Evolutionary conservation across 2,797 vertebrate genomes (phyloP).

Genomic region (Peromyscus aztecus): DNA sequence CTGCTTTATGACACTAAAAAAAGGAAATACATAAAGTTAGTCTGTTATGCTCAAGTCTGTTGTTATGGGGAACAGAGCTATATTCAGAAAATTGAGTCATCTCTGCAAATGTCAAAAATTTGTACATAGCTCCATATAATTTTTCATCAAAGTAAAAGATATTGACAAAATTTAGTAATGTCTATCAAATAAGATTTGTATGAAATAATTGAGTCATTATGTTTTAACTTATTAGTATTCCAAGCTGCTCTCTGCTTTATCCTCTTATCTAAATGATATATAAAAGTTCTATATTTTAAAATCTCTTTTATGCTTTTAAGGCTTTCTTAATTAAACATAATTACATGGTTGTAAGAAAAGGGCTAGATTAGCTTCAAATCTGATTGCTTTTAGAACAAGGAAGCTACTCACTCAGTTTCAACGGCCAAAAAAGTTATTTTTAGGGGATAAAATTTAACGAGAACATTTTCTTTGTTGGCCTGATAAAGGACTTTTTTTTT

Average conservation of each 20-base stretch:
- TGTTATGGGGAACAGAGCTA: slow-evolving; percentile 2
- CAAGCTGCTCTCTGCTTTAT: slow-evolving; percentile 66
- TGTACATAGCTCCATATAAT: neutral
- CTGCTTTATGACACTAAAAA: slow-evolving; percentile 92
- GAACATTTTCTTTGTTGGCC: slow-evolving; percentile 53
- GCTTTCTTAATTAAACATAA: slow-evolving; percentile 70
- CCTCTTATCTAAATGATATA: slow-evolving; percentile 68
- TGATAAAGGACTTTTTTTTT: slow-evolving; percentile 53
- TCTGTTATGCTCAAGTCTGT: neutral
- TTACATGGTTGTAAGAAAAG: slow-evolving; percentile 69
- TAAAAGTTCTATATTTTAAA: slow-evolving; percentile 73
- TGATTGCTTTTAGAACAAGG: slow-evolving; percentile 61
- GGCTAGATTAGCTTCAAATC: slow-evolving; percentile 66
- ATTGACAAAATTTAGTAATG: slow-evolving; percentile 39
- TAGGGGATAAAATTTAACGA: slow-evolving; percentile 29
- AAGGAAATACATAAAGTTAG: neutral
- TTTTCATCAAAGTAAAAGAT: slow-evolving; percentile 64
- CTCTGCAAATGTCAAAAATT: slow-evolving; percentile 54
- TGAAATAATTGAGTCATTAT: slow-evolving; percentile 68
- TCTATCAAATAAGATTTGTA: slow-evolving; percentile 53
- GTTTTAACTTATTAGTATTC: slow-evolving; percentile 62
- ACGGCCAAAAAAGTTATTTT: slow-evolving; percentile 51
- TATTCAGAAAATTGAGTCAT: slow-evolving; percentile 19
- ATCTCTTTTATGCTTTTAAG: slow-evolving; percentile 63
- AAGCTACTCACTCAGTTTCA: slow-evolving; percentile 60